phyloP scores from a whole-genome alignment of 2,797 vertebrate species.

The Urocyon cinereoargenteus region DNA sequence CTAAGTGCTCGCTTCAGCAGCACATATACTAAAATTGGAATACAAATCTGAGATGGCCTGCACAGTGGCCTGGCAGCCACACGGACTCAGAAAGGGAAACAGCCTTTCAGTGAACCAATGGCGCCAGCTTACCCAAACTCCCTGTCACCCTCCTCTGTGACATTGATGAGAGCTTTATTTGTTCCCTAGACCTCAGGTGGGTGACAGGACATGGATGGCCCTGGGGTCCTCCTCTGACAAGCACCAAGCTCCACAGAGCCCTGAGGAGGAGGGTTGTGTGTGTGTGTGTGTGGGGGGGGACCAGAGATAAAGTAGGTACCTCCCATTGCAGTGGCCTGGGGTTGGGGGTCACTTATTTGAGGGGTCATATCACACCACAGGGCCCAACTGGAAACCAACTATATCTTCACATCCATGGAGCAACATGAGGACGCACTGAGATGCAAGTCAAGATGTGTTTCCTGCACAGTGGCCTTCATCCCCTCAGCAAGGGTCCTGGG shows the following conservation, averaged over 20 bases:
- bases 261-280: background rate
- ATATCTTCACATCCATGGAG: background rate
- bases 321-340: background rate
- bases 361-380: background rate
- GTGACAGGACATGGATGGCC: slow-evolving; percentile 7
- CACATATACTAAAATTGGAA: background rate
- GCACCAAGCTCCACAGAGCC: background rate
- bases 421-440: fast-evolving
- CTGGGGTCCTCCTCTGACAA: background rate
- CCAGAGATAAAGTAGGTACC: background rate
- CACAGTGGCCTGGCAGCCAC: slow-evolving; percentile 27
- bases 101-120: slow-evolving; percentile 64
- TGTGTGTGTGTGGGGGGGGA: background rate
- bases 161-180: slow-evolving; percentile 11
- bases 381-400: background rate
- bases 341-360: background rate
- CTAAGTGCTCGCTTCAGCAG: background rate
- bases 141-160: slow-evolving; percentile 35
- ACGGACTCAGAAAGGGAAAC: slow-evolving; percentile 65
- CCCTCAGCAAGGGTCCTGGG: background rate
- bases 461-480: background rate
- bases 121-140: slow-evolving; percentile 58
- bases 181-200: background rate
- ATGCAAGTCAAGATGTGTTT: background rate
- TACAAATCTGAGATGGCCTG: slow-evolving; percentile 68